Percentiles rank a stretch among this genome's conserved stretches.
phyloP scores from a whole-genome alignment of 2,888 invertebrate genomes.

The Amiota communis region DNA sequence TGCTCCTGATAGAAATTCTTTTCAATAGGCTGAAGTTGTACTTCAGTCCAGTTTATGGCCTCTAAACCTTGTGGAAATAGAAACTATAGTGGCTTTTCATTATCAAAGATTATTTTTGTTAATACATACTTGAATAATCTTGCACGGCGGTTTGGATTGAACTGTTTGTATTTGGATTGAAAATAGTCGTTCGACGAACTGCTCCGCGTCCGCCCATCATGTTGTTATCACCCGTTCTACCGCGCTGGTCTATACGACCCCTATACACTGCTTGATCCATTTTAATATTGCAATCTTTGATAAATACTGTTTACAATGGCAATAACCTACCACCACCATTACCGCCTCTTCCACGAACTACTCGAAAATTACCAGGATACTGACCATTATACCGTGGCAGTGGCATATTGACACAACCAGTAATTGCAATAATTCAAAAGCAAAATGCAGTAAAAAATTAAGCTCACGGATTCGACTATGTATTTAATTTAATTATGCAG shows the following conservation, averaged over 20 bases:
- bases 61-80: constrained; percentile 71
- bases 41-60: constrained; percentile 75
- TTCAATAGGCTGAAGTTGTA: constrained; percentile 81
- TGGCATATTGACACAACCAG: neutral
- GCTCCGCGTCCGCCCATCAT: constrained; percentile 38
- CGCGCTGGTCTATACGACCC: constrained; percentile 59
- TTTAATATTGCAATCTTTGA: neutral
- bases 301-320: neutral
- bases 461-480: neutral
- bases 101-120: too few species aligned
- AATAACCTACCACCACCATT: constrained; percentile 35
- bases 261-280: constrained; percentile 49
- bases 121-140: too few species aligned
- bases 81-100: constrained; percentile 38
- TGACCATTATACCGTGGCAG: neutral
- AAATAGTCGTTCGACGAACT: constrained; percentile 79
- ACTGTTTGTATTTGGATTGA: constrained; percentile 76
- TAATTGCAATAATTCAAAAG: neutral
- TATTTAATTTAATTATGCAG: neutral
- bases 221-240: constrained; percentile 33
- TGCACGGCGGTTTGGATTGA: constrained; percentile 78
- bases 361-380: neutral
- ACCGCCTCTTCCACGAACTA: neutral
- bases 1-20: constrained; percentile 88
- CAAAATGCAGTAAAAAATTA: neutral